Conservation (phyloP, 2,113 vertebrate species). For the Oenanthe melanoleuca region DNA sequence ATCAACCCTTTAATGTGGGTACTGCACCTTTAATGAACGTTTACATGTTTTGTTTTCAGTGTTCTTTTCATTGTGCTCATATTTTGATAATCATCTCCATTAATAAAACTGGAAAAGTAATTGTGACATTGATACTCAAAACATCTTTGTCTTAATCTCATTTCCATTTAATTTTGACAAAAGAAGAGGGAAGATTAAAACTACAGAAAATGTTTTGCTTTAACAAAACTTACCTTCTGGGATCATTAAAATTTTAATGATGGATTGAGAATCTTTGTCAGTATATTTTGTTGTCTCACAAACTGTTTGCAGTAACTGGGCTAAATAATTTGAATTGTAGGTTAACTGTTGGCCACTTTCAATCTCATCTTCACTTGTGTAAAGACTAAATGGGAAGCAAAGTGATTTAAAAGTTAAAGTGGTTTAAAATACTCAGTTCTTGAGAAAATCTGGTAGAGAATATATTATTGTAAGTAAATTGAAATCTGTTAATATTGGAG, state of each 20-base stretch:
- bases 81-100: not conserved
- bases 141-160: not conserved
- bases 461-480: not conserved
- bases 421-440: not conserved
- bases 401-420: not conserved
- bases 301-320: not conserved
- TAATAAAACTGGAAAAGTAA: slow-evolving; percentile 9
- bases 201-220: not conserved
- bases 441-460: not conserved
- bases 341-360: not conserved
- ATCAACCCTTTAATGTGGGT: slow-evolving; percentile 66
- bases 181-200: not conserved
- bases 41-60: slow-evolving; percentile 17
- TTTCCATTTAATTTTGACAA: not conserved
- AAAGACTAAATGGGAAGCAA: not conserved
- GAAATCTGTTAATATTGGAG: not conserved
- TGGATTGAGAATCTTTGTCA: not conserved
- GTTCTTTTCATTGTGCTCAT: slow-evolving; percentile 28
- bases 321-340: not conserved
- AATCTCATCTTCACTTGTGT: not conserved
- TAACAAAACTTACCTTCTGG: not conserved
- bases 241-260: not conserved
- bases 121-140: not conserved
- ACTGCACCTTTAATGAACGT: slow-evolving; percentile 76
- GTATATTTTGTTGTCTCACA: not conserved